These are phyloP conservation scores for Cassiopea andromeda DNA, from an alignment of 30 jellyfish, hydroid and myxozoan genomes.

Conservation along the genomic window DNA sequence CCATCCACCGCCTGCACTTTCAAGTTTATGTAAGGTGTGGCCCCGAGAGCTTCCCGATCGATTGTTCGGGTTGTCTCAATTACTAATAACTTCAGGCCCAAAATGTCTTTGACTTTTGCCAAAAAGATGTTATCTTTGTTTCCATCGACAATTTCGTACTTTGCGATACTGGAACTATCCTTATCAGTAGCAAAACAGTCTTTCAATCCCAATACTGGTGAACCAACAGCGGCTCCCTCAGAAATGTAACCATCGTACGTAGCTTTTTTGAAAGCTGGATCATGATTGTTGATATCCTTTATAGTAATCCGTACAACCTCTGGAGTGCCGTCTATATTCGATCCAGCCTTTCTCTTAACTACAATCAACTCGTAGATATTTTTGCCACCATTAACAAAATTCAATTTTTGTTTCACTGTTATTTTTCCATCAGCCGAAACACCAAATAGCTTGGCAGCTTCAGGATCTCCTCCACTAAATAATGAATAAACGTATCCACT, in stretches of 20 bases:
- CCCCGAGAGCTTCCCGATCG: constrained; percentile 90
- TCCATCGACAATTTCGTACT: constrained; percentile 73
- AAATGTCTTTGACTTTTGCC: constrained; percentile 59
- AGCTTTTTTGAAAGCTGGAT: constrained; percentile 80
- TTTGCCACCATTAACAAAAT: constrained; percentile 66
- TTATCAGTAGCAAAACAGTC: constrained; percentile 96
- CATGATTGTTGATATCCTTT: constrained; percentile 80
- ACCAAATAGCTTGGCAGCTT: constrained; percentile 41
- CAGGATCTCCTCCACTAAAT: constrained; percentile 57
- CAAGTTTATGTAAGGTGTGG: constrained; percentile 85
- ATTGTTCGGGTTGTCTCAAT: constrained; percentile 76
- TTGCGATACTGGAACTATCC: constrained; percentile 81
- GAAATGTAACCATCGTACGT: constrained; percentile 76
- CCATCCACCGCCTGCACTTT: constrained; percentile 90
- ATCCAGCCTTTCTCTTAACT: constrained; percentile 66
- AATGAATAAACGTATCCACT: constrained; percentile 53
- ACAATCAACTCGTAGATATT: constrained; percentile 70
- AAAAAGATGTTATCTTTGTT: constrained; percentile 70
- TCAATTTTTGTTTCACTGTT: constrained; percentile 69
- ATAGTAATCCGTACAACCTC: constrained; percentile 60
- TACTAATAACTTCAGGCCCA: constrained; percentile 81
- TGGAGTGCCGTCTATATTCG: constrained; percentile 79
- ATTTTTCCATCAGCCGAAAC: constrained; percentile 66
- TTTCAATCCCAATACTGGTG: constrained; percentile 87
- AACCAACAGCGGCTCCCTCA: constrained; percentile 90